Conservation (phyloP, 1,140 invertebrate genomes). For the Papilio helenus region DNA sequence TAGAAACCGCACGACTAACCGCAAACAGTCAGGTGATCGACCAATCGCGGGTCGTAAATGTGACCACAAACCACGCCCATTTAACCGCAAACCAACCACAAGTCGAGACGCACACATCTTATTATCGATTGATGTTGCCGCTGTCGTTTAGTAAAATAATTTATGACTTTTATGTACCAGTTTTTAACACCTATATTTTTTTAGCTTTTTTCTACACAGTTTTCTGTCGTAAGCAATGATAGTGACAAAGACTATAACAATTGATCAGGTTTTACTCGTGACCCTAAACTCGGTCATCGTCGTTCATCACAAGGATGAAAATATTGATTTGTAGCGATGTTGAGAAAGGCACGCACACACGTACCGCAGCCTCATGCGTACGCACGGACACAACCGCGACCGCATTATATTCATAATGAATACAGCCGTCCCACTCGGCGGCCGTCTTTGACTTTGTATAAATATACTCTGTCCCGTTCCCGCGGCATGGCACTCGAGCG, state of each 20-base stretch:
- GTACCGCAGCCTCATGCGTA: slow-evolving; percentile 52
- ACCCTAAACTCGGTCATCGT: slow-evolving; percentile 65
- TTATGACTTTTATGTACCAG: slow-evolving; percentile 22
- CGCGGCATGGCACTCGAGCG: slow-evolving; percentile 66
- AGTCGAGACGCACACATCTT: slow-evolving; percentile 76
- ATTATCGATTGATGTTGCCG: slow-evolving; percentile 71
- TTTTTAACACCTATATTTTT: neutral
- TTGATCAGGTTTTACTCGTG: slow-evolving; percentile 43
- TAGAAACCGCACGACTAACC: slow-evolving; percentile 81
- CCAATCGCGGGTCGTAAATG: slow-evolving; percentile 78
- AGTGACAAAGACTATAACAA: neutral
- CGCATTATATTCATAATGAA: slow-evolving; percentile 83
- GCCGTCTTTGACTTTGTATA: slow-evolving; percentile 82
- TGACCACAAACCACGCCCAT: slow-evolving; percentile 79
- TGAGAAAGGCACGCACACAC: slow-evolving; percentile 72
- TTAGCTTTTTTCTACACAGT: neutral
- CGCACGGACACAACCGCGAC: slow-evolving; percentile 76
- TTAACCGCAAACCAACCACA: slow-evolving; percentile 81
- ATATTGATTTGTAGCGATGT: slow-evolving; percentile 78
- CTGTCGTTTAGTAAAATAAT: slow-evolving; percentile 63
- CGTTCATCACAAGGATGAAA: slow-evolving; percentile 77
- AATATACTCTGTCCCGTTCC: slow-evolving; percentile 80
- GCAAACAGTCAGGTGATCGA: slow-evolving; percentile 79
- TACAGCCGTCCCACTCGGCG: slow-evolving; percentile 80
- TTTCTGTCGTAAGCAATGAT: neutral